Evolutionary conservation across 2,113 vertebrate species (phyloP), one percentile per base, ranked within the genome.

Genomic region (Syrmaticus mikado): DNA sequence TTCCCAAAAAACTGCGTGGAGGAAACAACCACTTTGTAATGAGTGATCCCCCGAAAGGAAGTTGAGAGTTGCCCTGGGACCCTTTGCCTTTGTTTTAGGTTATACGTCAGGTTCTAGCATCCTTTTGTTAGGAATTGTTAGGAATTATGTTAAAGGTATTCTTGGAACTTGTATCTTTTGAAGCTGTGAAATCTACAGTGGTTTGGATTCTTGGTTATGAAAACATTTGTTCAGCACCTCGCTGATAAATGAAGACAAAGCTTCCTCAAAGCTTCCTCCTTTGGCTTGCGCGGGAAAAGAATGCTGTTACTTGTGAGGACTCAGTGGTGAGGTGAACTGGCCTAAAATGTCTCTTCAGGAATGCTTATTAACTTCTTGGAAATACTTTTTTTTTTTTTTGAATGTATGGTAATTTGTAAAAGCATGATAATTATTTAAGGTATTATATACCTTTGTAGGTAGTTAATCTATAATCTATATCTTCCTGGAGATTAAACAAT

Each of bases 191-290:
- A 43, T 79, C 45, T 89, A n/a, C 36, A 48, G n/a, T 53, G 62
- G 6, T 82, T 87, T 94, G 62, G 45, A 80, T 87, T 89, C 85
- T n/a, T 90, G 36, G n/a, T 61, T 92, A 41, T 58, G 55, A 53
- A 79, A 85, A 79, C 55, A 85, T 41, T 79, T 85, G 28, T 92
- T 89, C 66, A 66, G 87, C 67, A 43, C 41, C 20, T 36, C 50
- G 25, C 74, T 3, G 6, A 61, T 84, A 82, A 78, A 66, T 89
- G 43, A 72, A 87, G 53, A 25, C 34, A 67, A 75, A 60, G 13
- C 58, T 74, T 92, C 18, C 40, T 86, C 80, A 67, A 75, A 60
- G 13, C 58, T 74, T 92, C 18, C 40, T 86, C 80, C 53, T 14
- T 62, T 41, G 45, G 13, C n/a, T 87, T 82, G 24, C 84, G 38